phyloP scores from a whole-genome alignment of 2,113 vertebrate species.

The Zeus faber region DNA sequence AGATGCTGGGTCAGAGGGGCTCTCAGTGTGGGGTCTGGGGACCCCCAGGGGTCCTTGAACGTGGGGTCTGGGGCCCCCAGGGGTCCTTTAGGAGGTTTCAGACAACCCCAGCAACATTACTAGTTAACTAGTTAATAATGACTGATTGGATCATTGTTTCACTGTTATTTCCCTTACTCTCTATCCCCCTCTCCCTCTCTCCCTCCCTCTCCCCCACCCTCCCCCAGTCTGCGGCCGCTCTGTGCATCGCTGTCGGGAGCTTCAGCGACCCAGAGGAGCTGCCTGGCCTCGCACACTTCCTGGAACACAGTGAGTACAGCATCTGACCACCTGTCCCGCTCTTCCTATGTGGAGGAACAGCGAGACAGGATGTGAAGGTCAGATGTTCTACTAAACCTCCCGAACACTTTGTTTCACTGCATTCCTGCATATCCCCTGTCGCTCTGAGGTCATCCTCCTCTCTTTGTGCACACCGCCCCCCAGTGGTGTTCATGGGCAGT shows the following conservation, averaged over 20 bases:
- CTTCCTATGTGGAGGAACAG: background rate
- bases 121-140: too few species aligned
- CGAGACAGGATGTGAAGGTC: too few species aligned
- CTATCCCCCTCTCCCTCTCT: background rate
- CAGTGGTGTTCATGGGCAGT: conserved; percentile 99
- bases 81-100: too few species aligned
- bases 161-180: too few species aligned
- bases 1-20: too few species aligned
- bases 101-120: too few species aligned
- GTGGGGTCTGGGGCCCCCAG: too few species aligned
- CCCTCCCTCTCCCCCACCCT: background rate
- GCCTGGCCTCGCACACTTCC: conserved; percentile 95
- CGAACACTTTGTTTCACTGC: background rate
- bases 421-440: background rate
- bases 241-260: conserved; percentile 91
- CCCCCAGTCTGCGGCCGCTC: conserved; percentile 89
- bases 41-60: too few species aligned
- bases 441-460: background rate
- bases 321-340: background rate
- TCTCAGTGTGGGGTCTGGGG: too few species aligned
- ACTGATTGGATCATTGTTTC: too few species aligned
- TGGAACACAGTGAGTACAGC: conserved; percentile 90
- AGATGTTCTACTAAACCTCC: too few species aligned
- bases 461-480: background rate
- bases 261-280: conserved; percentile 96